Base-by-base conservation (phyloP, 1,140 invertebrate species). In the Sinella curviseta region DNA sequence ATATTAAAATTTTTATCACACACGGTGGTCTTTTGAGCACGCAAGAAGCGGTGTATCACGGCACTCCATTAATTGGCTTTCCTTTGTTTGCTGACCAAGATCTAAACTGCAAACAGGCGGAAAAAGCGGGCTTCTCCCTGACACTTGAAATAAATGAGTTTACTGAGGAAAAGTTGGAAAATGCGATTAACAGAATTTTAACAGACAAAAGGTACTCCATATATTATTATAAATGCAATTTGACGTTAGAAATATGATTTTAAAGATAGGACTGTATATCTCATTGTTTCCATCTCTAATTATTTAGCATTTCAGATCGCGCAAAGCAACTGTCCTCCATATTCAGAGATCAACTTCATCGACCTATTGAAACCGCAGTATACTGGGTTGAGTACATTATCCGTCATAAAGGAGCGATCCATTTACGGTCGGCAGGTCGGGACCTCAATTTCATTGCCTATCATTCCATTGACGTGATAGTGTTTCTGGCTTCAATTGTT, bases 11-110 rank as follows among this genome's bases (percentile, higher is more conserved):
- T 0, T 92, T 92, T 81, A 89, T 93, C 20, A 91, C 89, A 3
- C 91, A 92, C 81, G 91, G 91, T 74, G 92, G 92, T 0, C 85
- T 90, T 20, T 86, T 91, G 24, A 90, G 91, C 31, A 85, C 88
- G 0, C 86, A 88, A 81, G 92, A 93, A 85, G 88, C 90, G 0
- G 82, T 91, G 12, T 87, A 89, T 35, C 88, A 87, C 39, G 88
- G 87, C 2, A 88, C 90, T 8, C 91, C 91, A 0, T 86, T 92
- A 30, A 84, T 93, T 76, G 89, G 88, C 33, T 86, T 92, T 76
- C 92, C 92, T 16, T 84, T 92, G 3, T 88, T 89, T 54, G 87
- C 86, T 1, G 92, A 93, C 81, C 91, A 91, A 84, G 83, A 82
- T 30, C 83, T 86, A n/a, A 91, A 90, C 84, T 86, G 87, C n/a